These are phyloP conservation scores for Choloepus didactylus DNA, from an alignment of 2,797 vertebrate species.

Conservation along the genomic window DNA sequence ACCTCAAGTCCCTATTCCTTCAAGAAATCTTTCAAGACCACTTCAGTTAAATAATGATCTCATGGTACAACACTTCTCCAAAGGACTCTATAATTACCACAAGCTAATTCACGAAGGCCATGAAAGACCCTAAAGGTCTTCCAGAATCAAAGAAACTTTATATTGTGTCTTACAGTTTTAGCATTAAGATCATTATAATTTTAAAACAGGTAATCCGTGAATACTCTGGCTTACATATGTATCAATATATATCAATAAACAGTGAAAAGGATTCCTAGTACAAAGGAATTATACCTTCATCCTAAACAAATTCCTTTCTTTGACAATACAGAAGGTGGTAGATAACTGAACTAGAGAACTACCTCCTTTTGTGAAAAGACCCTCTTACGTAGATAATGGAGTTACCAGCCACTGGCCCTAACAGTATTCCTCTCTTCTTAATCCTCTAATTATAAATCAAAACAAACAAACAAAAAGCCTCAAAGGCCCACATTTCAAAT, in stretches of 20 bases:
- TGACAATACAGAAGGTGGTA: neutral
- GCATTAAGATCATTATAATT: conserved; percentile 3
- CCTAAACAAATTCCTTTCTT: neutral
- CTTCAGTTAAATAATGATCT: conserved; percentile 35
- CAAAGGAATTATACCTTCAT: conserved; percentile 29
- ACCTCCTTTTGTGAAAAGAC: conserved; percentile 18
- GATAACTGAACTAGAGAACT: conserved; percentile 56
- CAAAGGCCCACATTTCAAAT: conserved; percentile 41
- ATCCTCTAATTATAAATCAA: neutral
- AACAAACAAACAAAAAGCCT: neutral
- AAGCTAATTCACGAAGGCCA: conserved; percentile 19
- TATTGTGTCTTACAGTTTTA: neutral
- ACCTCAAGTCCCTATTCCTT: conserved; percentile 22
- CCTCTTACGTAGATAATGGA: conserved; percentile 7
- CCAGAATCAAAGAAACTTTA: conserved; percentile 44
- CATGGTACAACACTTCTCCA: neutral
- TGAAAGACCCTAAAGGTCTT: conserved; percentile 45
- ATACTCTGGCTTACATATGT: conserved; percentile 5
- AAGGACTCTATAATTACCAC: conserved; percentile 4
- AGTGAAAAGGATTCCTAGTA: neutral
- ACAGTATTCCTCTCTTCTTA: conserved; percentile 30
- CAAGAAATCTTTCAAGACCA: conserved; percentile 26
- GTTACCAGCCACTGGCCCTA: conserved; percentile 6
- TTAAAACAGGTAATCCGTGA: conserved; percentile 1
- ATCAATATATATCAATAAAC: conserved; percentile 21